Evolutionary conservation across 2,113 vertebrate genomes (phyloP).

Genomic region (Lepisosteus osseus): DNA sequence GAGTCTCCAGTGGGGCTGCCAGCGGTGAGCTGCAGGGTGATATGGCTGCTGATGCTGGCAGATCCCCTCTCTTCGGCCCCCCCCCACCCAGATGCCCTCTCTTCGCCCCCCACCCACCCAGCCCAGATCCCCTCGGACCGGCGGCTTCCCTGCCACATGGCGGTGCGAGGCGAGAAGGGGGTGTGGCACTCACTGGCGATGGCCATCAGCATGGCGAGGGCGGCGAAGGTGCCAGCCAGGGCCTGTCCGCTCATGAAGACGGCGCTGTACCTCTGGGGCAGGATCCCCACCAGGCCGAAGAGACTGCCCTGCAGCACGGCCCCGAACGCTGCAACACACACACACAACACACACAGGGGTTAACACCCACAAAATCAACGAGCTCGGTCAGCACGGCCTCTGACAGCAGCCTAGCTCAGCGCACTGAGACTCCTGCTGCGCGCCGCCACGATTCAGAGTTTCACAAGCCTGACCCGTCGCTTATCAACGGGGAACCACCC

Average conservation of each 20-base stretch:
- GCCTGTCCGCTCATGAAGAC: constrained; percentile 84
- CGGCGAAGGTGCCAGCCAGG: constrained; percentile 80
- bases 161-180: neutral
- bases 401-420: neutral
- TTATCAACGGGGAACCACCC: no score
- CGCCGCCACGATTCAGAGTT: neutral
- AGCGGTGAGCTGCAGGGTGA: no score
- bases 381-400: neutral
- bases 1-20: no score
- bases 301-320: constrained; percentile 81
- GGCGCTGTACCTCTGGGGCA: constrained; percentile 76
- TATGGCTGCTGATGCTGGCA: no score
- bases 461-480: no score
- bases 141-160: no score
- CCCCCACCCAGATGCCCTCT: no score
- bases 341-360: neutral
- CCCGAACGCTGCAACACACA: constrained; percentile 61
- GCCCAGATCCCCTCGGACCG: no score
- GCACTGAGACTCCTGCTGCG: neutral
- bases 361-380: no score
- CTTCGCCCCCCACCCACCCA: no score
- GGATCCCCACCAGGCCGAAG: constrained; percentile 76
- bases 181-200: constrained; percentile 71
- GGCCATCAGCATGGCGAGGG: constrained; percentile 77
- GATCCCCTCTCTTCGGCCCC: no score